A percentile compares a stretch with the other conserved stretches of the same genome.
Conservation (phyloP, 2,888 invertebrate genomes). For the Drosophila nigricruria region DNA sequence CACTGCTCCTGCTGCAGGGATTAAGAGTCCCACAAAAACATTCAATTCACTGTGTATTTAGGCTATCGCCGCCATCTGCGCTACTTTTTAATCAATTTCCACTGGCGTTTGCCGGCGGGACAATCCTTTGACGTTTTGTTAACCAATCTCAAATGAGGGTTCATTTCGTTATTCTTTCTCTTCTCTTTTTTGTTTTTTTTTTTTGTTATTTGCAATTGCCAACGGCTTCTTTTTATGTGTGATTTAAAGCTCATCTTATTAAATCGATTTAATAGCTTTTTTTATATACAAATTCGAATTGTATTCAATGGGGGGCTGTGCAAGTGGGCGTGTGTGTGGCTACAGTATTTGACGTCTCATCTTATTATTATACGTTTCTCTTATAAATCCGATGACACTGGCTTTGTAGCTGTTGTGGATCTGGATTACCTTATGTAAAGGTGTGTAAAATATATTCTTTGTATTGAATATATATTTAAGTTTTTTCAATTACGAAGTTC, state of each 20-base stretch:
- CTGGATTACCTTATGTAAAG: not conserved
- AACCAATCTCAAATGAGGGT: constrained; percentile 49
- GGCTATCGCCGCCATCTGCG: constrained; percentile 50
- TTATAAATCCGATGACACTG: not conserved
- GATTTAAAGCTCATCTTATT: constrained; percentile 26
- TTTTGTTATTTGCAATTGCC: constrained; percentile 28
- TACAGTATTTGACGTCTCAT: not conserved
- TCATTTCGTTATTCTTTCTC: constrained; percentile 21
- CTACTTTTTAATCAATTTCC: constrained; percentile 77
- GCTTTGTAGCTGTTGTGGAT: not conserved
- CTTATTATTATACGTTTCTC: not conserved
- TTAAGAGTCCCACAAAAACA: constrained; percentile 43
- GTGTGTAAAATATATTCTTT: not conserved
- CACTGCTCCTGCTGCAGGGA: constrained; percentile 27
- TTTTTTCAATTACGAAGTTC: not conserved
- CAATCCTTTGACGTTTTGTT: constrained; percentile 58
- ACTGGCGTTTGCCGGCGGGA: constrained; percentile 45
- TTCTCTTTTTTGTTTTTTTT: not conserved
- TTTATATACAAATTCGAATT: constrained; percentile 5
- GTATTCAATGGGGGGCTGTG: not conserved
- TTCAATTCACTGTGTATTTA: constrained; percentile 58
- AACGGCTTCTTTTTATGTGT: constrained; percentile 28
- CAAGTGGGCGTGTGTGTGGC: constrained; percentile 2
- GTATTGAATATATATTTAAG: not conserved
- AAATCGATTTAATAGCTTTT: constrained; percentile 16